Percentiles rank a stretch among this genome's conserved stretches.
Conservation (phyloP, 2,797 vertebrate species). For the Hipposideros larvatus region DNA sequence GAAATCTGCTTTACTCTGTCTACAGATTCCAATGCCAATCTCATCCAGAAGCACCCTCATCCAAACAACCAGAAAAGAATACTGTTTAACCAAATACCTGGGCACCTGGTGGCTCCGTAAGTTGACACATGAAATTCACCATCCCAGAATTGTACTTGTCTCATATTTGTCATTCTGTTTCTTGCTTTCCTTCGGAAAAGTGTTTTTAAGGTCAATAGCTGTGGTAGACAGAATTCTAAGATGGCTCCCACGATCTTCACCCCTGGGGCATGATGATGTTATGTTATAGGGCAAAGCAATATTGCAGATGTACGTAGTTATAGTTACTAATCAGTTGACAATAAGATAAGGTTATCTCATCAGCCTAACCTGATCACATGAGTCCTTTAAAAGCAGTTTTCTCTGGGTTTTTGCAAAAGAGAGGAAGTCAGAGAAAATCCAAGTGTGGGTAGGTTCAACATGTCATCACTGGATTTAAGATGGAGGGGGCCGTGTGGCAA, state of each 20-base stretch:
- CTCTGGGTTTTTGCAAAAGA: not conserved
- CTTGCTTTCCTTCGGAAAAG: not conserved
- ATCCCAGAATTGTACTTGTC: not conserved
- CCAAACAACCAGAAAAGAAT: not conserved
- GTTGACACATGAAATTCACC: not conserved
- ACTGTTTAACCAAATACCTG: not conserved
- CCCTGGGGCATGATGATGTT: not conserved
- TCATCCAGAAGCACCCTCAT: not conserved
- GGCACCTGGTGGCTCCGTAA: not conserved
- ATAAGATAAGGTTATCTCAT: not conserved
- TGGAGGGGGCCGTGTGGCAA: no score
- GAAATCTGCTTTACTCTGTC: not conserved
- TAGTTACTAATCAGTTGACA: not conserved
- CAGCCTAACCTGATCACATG: not conserved
- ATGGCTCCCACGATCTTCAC: not conserved
- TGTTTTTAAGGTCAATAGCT: not conserved
- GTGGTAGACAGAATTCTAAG: not conserved
- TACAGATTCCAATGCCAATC: not conserved
- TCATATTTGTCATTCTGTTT: not conserved
- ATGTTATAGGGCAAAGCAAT: not conserved
- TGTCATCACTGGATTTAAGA: not conserved
- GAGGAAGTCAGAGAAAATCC: not conserved
- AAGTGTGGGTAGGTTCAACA: not conserved
- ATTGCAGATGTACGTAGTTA: not conserved
- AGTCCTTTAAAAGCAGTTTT: not conserved